Conservation (phyloP, 2,888 invertebrate genomes). For the Heliconius erato region DNA sequence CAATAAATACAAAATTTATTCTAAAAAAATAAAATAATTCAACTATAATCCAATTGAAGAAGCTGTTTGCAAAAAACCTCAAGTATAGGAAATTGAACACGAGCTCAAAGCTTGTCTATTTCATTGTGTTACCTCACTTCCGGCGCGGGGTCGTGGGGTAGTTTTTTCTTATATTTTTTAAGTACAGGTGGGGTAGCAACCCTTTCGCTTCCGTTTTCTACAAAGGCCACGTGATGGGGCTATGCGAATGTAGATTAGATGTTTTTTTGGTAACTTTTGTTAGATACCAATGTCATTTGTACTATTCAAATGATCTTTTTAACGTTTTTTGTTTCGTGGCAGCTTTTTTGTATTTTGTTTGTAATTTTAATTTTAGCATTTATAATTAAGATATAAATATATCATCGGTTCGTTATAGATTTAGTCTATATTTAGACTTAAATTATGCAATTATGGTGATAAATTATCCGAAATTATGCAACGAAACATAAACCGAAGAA, state of each 20-base stretch:
- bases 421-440: no score
- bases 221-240: constrained; percentile 65
- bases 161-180: constrained; percentile 62
- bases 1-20: no score
- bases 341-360: background rate
- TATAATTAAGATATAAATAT: background rate
- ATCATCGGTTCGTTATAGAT: background rate
- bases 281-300: background rate
- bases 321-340: constrained; percentile 3
- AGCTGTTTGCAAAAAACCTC: constrained; percentile 3
- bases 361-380: background rate
- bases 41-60: background rate
- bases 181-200: constrained; percentile 77
- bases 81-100: constrained; percentile 32
- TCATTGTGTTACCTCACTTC: constrained; percentile 42
- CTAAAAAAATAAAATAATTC: no score
- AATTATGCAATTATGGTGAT: no score
- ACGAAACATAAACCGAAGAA: no score
- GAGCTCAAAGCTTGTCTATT: constrained; percentile 35
- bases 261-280: constrained; percentile 33
- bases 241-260: constrained; percentile 60
- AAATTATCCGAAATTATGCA: no score
- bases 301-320: constrained; percentile 7
- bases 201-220: constrained; percentile 74
- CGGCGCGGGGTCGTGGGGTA: constrained; percentile 28